Evolutionary conservation across 2,888 invertebrate genomes (phyloP).

Genomic region (Calephelis perditalis): DNA sequence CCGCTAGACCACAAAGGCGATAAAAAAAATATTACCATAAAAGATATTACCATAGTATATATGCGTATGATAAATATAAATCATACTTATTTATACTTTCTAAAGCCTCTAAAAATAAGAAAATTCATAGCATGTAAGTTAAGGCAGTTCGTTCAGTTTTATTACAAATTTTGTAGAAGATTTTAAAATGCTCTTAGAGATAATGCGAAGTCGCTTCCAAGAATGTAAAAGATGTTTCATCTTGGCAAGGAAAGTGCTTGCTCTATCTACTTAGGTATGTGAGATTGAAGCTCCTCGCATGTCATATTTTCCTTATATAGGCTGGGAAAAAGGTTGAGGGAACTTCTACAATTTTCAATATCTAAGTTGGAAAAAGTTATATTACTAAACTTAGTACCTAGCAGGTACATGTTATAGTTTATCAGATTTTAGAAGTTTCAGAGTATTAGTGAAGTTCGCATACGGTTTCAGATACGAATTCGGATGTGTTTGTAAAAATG

Average conservation of each 20-base stretch:
- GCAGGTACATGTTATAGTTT: no score
- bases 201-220: conserved; percentile 6
- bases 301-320: not conserved
- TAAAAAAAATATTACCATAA: no score
- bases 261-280: conserved; percentile 1
- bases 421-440: no score
- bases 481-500: no score
- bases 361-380: not conserved
- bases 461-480: no score
- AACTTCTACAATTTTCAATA: not conserved
- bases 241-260: conserved; percentile 6
- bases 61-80: no score
- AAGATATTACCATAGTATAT: no score
- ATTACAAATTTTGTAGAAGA: conserved; percentile 7
- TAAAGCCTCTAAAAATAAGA: not conserved
- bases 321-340: not conserved
- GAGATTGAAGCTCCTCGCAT: not conserved
- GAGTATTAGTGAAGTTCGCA: no score
- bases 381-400: not conserved
- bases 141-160: not conserved
- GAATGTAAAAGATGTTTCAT: conserved; percentile 7
- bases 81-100: no score
- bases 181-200: conserved; percentile 10
- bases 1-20: no score
- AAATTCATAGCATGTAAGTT: not conserved